Evolutionary conservation across 2,113 vertebrate species (phyloP).

Genomic region (Prunella himalayana): DNA sequence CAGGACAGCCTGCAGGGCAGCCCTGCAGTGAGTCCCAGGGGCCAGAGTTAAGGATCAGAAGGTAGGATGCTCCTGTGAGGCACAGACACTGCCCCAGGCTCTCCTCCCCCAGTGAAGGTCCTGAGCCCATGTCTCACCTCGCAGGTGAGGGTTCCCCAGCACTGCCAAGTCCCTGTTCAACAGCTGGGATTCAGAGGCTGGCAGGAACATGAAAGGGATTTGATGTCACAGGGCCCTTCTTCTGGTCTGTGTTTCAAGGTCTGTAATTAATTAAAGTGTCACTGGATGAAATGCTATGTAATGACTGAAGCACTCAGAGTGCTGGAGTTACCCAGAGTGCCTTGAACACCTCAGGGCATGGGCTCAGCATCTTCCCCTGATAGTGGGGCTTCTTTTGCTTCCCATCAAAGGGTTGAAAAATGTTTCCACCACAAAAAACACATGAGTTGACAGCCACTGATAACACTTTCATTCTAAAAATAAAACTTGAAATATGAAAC

Average conservation of each 20-base stretch:
- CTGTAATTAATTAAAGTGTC: not conserved
- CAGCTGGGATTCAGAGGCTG: not conserved
- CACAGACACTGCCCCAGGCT: fast-evolving
- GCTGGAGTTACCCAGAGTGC: not conserved
- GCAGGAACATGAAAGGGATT: not conserved
- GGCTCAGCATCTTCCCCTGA: fast-evolving
- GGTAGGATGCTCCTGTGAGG: fast-evolving
- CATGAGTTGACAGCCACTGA: not conserved
- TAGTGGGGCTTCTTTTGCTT: not conserved
- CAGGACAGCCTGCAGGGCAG: not conserved
- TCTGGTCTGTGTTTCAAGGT: not conserved
- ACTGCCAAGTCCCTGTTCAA: not conserved
- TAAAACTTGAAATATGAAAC: not conserved
- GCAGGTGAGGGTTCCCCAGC: fast-evolving
- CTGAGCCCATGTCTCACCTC: not conserved
- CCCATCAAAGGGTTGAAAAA: not conserved
- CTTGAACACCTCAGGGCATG: not conserved
- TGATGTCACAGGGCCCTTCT: not conserved
- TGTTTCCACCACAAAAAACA: not conserved
- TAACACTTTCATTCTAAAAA: not conserved
- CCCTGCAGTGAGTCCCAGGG: not conserved
- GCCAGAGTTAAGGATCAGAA: not conserved
- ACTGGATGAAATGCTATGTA: not conserved
- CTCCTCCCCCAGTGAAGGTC: not conserved
- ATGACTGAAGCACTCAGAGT: not conserved